Evolutionary conservation across 2,797 vertebrate genomes (phyloP).

Genomic region (Microctenopoma stevenorrisi): DNA sequence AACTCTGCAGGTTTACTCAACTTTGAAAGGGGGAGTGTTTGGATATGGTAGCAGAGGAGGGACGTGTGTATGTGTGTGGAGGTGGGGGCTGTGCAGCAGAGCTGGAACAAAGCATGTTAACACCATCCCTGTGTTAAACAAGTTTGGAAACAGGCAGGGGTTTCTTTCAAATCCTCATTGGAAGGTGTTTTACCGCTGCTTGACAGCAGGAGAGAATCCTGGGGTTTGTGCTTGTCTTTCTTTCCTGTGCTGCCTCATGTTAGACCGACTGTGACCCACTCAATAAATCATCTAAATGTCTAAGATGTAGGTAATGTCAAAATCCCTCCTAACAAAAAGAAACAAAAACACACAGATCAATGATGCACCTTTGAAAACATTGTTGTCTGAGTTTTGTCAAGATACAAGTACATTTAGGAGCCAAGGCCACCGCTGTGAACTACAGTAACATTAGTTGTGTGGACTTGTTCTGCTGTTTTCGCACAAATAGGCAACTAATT

Average conservation of each 20-base stretch:
- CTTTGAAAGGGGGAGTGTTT: slow-evolving; percentile 59
- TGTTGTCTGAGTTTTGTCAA: slow-evolving; percentile 19
- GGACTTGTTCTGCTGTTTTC: slow-evolving; percentile 16
- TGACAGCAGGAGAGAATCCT: slow-evolving; percentile 52
- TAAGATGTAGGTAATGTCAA: slow-evolving; percentile 14
- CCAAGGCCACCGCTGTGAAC: slow-evolving; percentile 17
- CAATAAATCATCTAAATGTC: slow-evolving; percentile 22
- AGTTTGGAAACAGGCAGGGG: slow-evolving; percentile 73
- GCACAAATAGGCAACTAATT: slow-evolving; percentile 24
- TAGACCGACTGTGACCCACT: slow-evolving; percentile 32
- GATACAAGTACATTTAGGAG: slow-evolving; percentile 27
- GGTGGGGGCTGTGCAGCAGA: slow-evolving; percentile 61
- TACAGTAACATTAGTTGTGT: slow-evolving; percentile 28
- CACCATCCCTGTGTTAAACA: slow-evolving; percentile 81
- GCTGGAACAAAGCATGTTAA: slow-evolving; percentile 76
- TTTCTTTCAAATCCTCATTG: slow-evolving; percentile 67
- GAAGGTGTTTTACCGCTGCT: slow-evolving; percentile 43
- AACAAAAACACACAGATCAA: slow-evolving; percentile 8
- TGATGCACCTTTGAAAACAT: slow-evolving; percentile 26
- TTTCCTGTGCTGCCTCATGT: slow-evolving; percentile 1
- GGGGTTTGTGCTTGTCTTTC: slow-evolving; percentile 13
- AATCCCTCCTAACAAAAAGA: slow-evolving; percentile 9
- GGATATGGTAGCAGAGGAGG: slow-evolving; percentile 60
- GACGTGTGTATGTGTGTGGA: slow-evolving; percentile 33
- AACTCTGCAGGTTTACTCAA: slow-evolving; percentile 76